Evolutionary conservation across 2,888 invertebrate species (phyloP), one percentile per base, ranked within the genome.

Genomic region (Pandemis corylana): DNA sequence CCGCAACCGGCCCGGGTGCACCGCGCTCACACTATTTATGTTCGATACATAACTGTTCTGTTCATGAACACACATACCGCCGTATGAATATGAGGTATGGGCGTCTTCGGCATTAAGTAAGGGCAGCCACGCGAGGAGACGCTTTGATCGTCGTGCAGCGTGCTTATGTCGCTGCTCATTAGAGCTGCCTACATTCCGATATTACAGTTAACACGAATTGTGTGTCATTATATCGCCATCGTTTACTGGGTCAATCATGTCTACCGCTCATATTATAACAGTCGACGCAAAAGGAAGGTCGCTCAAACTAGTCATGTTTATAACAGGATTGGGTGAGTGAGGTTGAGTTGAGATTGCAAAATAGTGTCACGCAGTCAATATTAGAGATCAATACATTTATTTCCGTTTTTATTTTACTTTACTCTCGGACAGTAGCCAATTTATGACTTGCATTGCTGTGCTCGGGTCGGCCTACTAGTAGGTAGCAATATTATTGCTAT

Each of bases 131-230:
- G 71, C 76, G 77, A 78, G 70, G 73, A 75, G 71, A 75, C 67
- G 77, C 85, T 85, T 85, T 84, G 83, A 86, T 84, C 84, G 76
- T 70, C 70, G 71, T 28, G 71, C 63, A 53, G 70, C 12, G 69
- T 20, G 64, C 62, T 51, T 28, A 41, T 66, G 62, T 62, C 64
- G 51, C 63, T 71, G 66, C 69, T 71, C 71, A 71, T 70, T 75
- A 75, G 75, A 67, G 63, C 75, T 75, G 67, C 28, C 71, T 71
- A 75, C 75, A 75, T 75, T 67, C 75, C 75, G 71, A 71, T 67
- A 59, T 74, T 71, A 67, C 75, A 75, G 75, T 75, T 75, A 75
- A 66, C 75, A 71, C 41, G 67, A 71, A 75, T 75, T 66, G 71
- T 71, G 75, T 71, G 75, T 75, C 71, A 67, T 67, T 59, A 53